Evolutionary conservation across 2,113 vertebrate genomes (phyloP), one percentile per base, ranked within the genome.

Genomic region (Neolamprologus fasciatus): DNA sequence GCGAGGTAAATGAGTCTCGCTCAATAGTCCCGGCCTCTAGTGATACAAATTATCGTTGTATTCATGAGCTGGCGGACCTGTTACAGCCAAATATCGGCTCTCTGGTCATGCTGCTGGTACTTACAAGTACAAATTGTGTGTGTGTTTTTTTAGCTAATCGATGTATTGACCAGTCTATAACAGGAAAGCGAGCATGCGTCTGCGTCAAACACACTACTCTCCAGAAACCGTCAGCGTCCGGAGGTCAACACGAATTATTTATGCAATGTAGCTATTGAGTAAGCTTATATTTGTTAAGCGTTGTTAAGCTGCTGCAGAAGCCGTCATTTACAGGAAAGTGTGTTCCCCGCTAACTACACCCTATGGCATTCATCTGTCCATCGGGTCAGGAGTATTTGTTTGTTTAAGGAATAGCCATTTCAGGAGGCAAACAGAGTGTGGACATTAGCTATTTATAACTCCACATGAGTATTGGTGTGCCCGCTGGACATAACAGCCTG

Each of bases 371-470:
- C 79, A 42, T 86, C 88, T 42, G 89, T 94, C 93, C 92, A 88
- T 93, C 85, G 90, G 85, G 79, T 91, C 91, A 85, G 81, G 71
- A 80, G 40, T 82, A 84, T 94, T 93, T 94, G 92, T 95, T 94
- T 93, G 84, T 94, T 92, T 92, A 91, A 91, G 90, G 91, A 94
- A 93, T 94, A 94, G 93, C 93, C 86, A 92, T 95, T 93, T 94
- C 93, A 91, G 86, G 87, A 45, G 87, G 91, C 91, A 95, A 95
- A 96, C 92, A 94, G 85, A 90, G 81, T 7, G 83, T 92, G 91
- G 89, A 89, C 91, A 95, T 94, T 94, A 94, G 91, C 91, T 95
- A 95, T 96, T 95, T 95, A 96, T 94, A 94, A 92, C 88, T 80
- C 76, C 58, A 37, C 92, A 84, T 81, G 84, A 91, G 86, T 87